Evolutionary conservation across 2,113 vertebrate species (phyloP), one percentile per base, ranked within the genome.

Genomic region (Cebidichthys violaceus): DNA sequence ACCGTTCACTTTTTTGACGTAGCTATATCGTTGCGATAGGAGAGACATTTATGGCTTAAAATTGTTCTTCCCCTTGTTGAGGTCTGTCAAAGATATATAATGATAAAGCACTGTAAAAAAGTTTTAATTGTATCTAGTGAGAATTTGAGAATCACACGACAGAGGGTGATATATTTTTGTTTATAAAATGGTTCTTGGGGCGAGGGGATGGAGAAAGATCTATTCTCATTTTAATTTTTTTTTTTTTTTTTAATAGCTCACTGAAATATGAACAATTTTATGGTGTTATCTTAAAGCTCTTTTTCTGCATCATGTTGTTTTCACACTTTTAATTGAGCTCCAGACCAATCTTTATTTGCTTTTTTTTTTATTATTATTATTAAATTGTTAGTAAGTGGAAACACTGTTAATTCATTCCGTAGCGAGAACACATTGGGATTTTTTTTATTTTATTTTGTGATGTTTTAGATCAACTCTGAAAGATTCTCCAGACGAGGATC

Each of bases 61-160:
- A 29, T 64, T n/a, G 0, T 83, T 64, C 33, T 83, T 93, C 94
- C 94, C 86, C 89, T 91, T 89, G 84, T 92, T 95, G 93, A 88
- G 74, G 77, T 89, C 92, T 94, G 84, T 95, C 90, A 89, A 94
- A 92, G 93, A 94, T 95, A 91, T 94, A 91, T 93, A 92, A 92
- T 87, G 92, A 93, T 94, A 88, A 96, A 96, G 95, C 96, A 96
- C 95, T 97, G 96, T 96, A 96, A 87, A 94, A 92, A 94, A 73
- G 84, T 97, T 96, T 95, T 94, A 90, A 95, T 95, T 93, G 82
- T 92, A 94, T 86, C 57, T 90, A 90, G 88, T 69, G 76, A 91
- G 74, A 78, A 89, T 86, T 86, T 91, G 84, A 93, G 86, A 94
- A 90, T 94, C 94, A 94, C 86, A 77, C 85, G 87, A 95, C 93